Percentiles rank a stretch among this genome's conserved stretches.
Evolutionary conservation across 2,888 invertebrate genomes (phyloP).

Genomic region (Epistrophe eligans): DNA sequence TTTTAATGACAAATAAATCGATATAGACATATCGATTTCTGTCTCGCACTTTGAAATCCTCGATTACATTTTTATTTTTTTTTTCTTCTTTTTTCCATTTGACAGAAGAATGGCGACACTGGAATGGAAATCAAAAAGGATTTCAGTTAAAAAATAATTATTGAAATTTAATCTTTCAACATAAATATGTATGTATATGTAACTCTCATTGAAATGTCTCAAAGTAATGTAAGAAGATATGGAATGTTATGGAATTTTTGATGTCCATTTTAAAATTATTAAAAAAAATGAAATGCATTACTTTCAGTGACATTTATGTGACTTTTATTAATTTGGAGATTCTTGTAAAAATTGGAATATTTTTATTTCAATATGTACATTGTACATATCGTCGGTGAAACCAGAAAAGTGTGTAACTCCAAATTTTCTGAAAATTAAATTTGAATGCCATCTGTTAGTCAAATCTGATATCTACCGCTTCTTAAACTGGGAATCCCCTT

Average conservation of each 20-base stretch:
- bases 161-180: conserved; percentile 2
- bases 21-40: neutral
- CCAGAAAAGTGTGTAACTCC: too few relatives aligned
- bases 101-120: neutral
- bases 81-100: neutral
- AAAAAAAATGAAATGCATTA: neutral
- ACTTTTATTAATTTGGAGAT: neutral
- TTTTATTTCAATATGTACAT: too few relatives aligned
- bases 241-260: neutral
- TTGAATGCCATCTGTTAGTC: too few relatives aligned
- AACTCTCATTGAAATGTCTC: neutral
- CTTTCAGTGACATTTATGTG: neutral
- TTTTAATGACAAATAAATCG: conserved; percentile 1
- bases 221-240: neutral
- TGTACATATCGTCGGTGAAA: too few relatives aligned
- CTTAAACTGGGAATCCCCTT: too few relatives aligned
- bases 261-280: neutral
- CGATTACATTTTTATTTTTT: neutral
- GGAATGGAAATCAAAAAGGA: neutral
- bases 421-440: too few relatives aligned
- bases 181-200: neutral
- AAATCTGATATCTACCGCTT: too few relatives aligned
- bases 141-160: neutral
- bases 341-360: too few relatives aligned
- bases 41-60: neutral